Evolutionary conservation across 2,113 vertebrate genomes (phyloP).

Genomic region (Ellobius talpinus): DNA sequence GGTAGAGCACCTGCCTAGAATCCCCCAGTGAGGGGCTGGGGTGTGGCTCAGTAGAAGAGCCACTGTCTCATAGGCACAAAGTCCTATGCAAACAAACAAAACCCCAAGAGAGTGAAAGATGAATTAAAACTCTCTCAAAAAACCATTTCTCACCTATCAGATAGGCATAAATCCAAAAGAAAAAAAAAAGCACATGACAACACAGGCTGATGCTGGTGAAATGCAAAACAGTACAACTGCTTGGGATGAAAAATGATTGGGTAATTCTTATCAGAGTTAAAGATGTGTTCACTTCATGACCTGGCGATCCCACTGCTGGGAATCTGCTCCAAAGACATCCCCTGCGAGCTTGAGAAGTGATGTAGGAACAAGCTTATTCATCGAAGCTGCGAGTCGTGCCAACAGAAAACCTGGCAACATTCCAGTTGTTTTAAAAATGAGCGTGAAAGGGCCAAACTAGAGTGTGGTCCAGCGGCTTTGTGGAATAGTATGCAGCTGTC

Average conservation of each 20-base stretch:
- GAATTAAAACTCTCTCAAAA: neutral
- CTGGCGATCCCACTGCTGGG: constrained; percentile 28
- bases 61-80: neutral
- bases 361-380: neutral
- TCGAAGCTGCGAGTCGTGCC: rapidly evolving
- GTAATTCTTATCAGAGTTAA: constrained; percentile 21
- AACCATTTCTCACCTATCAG: constrained; percentile 50
- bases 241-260: neutral
- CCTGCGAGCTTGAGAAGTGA: neutral
- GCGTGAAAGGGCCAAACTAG: neutral
- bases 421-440: neutral
- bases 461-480: neutral
- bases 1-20: neutral
- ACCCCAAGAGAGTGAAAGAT: neutral
- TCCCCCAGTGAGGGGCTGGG: neutral
- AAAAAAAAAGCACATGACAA: neutral
- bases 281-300: neutral
- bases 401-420: neutral
- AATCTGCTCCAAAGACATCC: constrained; percentile 18
- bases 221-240: neutral
- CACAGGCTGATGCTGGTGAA: neutral
- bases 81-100: neutral
- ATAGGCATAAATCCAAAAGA: constrained; percentile 40
- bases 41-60: neutral
- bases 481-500: constrained; percentile 12